Base-by-base conservation (phyloP, 2,888 invertebrate genomes). In the Tolmerus cingulatus region DNA sequence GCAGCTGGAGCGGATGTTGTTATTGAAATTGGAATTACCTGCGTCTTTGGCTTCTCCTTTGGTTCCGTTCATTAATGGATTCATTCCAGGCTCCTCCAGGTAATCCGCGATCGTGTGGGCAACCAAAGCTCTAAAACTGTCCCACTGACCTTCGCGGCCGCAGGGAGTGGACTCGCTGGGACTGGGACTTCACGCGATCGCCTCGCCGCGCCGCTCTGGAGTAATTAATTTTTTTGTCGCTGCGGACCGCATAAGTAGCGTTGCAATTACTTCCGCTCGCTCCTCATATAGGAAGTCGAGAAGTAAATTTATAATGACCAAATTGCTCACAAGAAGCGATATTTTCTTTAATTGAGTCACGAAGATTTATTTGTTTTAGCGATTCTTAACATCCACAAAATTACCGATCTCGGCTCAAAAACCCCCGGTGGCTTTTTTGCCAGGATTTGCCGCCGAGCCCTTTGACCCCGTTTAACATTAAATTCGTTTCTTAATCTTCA, bases 1-100 rank as follows among this genome's bases (percentile, higher is more conserved):
- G 51, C 51, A 51, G 51, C 12, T 46, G 37, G 57, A 86, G 85
- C 85, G 85, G 85, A 86, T 86, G 85, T 86, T 86, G 74, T 86
- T 86, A 86, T 66, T 86, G 66, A 86, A 86, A 86, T 85, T 84
- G 84, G 66, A 84, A 84, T 84, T 84, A 84, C 66, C 84, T 84
- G 27, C 66, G 66, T 84, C 84, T 84, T 82, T 40, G 34, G 34
- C 40, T 27, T 30, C 57, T 84, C 66, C 84, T 66, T 57, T 51
- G 66, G 85, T 46, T 86, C 74, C 85, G 46, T 86, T 74, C 74
- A 74, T 46, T 86, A 86, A 86, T 86, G 74, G 27, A 51, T 86
- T 86, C 16, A 86, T 76, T 46, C 51, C 23, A 86, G 66, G 27
- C 85, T 85, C 85, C 43, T 85, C 85, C 74, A 74, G 74, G 74